Base-by-base conservation (phyloP, 2,888 invertebrate species). In the Drosophila emarginata region DNA sequence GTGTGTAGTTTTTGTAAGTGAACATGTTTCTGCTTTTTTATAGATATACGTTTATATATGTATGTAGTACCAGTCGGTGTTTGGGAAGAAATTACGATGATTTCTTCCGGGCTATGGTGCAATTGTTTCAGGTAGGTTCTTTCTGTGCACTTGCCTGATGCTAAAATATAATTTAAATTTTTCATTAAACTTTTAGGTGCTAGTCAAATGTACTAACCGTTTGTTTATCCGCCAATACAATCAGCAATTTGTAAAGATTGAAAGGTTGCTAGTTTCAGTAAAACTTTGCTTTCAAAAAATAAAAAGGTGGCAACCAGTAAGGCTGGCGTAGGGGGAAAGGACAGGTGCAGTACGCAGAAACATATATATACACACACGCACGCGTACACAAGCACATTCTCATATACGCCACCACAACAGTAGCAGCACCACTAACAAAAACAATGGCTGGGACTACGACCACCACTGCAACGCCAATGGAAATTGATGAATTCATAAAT, bases 401-500 rank as follows among this genome's bases (percentile, higher is more conserved):
- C 36, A 28, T 32, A 61, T 67, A 65, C 61, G 54, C 36, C 61
- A 60, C 37, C 67, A 15, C 18, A 57, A 15, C 37, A 45, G 23
- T 26, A 51, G 36, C 26, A 9, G 62, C 21, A 81, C 58, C 51
- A 70, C 2, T 32, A 1, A 39, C 58, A 79, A 72, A 54, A 76
- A 79, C 74, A 64, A 89, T 82, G 80, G 80, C 87, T 77, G 78
- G 81, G 65, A 83, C 80, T 65, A 85, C 90, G 80, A 88, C 90
- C 79, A 86, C 90, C 81, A 88, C 91, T 79, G 90, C 91, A 78
- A 88, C 90, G 90, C 93, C 94, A 88, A 93, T 94, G 87, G 96
- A 96, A 93, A 95, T 96, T 87, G 96, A 97, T 91, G 96, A 96
- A 90, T 95, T 97, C 92, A 94, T 97, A 91, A 94, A 94, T 91